Conservation (phyloP, 1,140 invertebrate genomes). For the Rhopalosiphum padi region DNA sequence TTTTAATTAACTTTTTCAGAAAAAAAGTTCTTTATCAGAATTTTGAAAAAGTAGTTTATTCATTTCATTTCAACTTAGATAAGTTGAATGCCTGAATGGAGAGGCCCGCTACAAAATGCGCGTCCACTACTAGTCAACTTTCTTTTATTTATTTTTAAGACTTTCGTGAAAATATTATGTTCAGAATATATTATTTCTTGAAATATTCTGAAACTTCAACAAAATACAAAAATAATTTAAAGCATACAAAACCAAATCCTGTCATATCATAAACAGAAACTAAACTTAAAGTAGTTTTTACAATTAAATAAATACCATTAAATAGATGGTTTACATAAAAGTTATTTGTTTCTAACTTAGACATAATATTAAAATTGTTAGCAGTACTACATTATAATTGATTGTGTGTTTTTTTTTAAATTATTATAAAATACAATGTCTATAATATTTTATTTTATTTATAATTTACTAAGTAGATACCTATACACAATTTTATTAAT, state of each 20-base stretch:
- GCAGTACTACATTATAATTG: background rate
- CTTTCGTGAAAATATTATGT: background rate
- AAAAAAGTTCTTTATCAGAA: background rate
- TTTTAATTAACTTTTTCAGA: background rate
- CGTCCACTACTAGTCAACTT: background rate
- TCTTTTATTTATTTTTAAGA: background rate
- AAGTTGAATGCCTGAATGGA: background rate
- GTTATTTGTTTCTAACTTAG: background rate
- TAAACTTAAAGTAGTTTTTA: background rate
- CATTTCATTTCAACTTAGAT: background rate
- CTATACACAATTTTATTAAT: background rate
- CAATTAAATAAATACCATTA: background rate
- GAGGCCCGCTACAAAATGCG: background rate
- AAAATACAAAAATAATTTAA: background rate
- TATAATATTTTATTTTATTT: no score
- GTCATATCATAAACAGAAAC: constrained; percentile 7
- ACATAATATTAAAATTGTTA: background rate
- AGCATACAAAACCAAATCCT: background rate
- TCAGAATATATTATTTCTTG: background rate
- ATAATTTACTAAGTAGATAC: no score
- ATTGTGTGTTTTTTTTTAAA: background rate
- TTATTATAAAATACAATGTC: no score
- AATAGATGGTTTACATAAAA: background rate
- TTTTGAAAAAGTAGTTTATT: background rate
- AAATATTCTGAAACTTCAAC: constrained; percentile 5